A percentile compares a stretch with the other conserved stretches of the same genome.
Conservation (phyloP, 2,888 invertebrate species). For the Plebejus anna region DNA sequence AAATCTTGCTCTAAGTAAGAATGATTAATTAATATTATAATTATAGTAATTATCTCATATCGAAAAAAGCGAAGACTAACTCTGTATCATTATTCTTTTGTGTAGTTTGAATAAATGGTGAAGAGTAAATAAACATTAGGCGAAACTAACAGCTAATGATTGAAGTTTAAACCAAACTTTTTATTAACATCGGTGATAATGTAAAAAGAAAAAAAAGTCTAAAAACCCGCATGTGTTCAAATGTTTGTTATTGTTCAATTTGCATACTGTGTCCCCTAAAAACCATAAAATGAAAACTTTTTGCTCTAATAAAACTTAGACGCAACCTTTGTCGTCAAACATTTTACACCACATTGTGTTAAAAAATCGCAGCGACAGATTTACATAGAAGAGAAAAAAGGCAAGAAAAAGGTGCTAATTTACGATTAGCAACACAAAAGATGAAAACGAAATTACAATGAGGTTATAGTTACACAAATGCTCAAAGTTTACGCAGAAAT, state of each 20-base stretch:
- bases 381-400: constrained; percentile 2
- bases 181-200: not conserved
- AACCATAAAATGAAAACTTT: constrained; percentile 18
- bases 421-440: constrained; percentile 21
- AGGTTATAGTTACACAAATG: not conserved
- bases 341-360: constrained; percentile 17
- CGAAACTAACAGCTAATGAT: not conserved
- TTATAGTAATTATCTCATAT: no score
- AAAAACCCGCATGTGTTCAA: constrained; percentile 16
- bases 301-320: constrained; percentile 19
- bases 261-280: constrained; percentile 15
- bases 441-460: constrained; percentile 12
- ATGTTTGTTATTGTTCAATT: constrained; percentile 16
- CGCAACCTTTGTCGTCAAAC: constrained; percentile 8
- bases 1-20: not conserved
- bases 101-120: no score
- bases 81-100: no score
- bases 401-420: constrained; percentile 15
- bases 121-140: no score
- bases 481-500: not conserved
- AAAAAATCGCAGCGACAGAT: constrained; percentile 24
- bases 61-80: no score
- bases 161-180: not conserved
- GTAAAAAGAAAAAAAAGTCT: not conserved
- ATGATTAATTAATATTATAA: not conserved